Evolutionary conservation across 2,113 vertebrate genomes (phyloP).

Genomic region (Numida meleagris): DNA sequence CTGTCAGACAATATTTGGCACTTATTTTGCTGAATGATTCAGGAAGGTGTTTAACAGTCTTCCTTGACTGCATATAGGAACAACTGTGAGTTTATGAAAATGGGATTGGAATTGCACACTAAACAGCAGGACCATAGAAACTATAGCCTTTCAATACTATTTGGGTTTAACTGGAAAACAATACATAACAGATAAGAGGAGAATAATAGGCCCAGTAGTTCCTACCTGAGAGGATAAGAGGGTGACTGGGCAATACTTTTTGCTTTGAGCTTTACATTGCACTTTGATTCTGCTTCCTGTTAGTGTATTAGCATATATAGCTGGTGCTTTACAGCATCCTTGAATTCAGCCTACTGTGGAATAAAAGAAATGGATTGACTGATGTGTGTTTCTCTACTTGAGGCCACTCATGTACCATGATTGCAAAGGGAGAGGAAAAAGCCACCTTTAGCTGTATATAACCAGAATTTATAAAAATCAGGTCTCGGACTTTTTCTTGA

Average conservation of each 20-base stretch:
- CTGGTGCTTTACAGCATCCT: not conserved
- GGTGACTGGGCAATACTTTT: not conserved
- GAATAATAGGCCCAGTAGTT: not conserved
- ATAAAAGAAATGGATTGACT: not conserved
- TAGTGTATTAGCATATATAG: not conserved
- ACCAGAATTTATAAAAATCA: not conserved
- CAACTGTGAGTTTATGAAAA: conserved; percentile 13
- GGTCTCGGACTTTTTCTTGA: not conserved
- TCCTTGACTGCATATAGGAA: not conserved
- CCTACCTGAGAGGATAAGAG: not conserved
- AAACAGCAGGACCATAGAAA: not conserved
- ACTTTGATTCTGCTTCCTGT: not conserved
- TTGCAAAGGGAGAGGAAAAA: not conserved
- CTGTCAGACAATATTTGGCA: not conserved
- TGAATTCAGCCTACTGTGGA: not conserved
- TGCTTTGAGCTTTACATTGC: not conserved
- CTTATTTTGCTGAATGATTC: not conserved
- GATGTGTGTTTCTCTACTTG: not conserved
- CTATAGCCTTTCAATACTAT: not conserved
- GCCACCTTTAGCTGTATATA: not conserved
- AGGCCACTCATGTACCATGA: not conserved
- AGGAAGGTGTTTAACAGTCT: not conserved
- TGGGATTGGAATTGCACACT: not conserved
- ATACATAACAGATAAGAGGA: not conserved
- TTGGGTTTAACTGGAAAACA: not conserved